phyloP scores from a whole-genome alignment of 2,888 invertebrate genomes.

The Scaptomyza cyrtandrae region DNA sequence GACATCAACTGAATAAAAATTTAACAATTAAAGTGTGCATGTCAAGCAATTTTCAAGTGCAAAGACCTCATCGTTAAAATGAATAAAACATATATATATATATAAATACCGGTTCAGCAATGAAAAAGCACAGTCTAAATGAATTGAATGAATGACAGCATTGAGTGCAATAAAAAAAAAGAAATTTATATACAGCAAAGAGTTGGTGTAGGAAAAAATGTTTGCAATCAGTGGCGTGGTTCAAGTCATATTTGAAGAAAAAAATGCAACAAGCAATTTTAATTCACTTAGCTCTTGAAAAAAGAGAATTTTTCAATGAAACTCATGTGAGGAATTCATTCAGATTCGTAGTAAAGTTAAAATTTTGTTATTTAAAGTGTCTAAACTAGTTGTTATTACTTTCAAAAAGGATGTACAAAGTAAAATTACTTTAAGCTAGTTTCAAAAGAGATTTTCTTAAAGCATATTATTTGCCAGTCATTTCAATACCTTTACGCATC shows the following conservation, averaged over 20 bases:
- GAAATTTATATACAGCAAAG: neutral
- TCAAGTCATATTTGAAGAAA: neutral
- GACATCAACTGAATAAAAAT: conserved; percentile 33
- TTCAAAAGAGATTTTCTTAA: too few species aligned
- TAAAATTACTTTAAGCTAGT: too few species aligned
- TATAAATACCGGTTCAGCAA: neutral
- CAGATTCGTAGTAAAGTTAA: too few species aligned
- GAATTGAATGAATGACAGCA: conserved; percentile 44
- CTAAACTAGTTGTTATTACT: too few species aligned
- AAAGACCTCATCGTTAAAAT: neutral
- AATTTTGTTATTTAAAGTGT: too few species aligned
- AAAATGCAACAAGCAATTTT: neutral
- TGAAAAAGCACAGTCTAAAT: conserved; percentile 21
- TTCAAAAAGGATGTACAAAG: too few species aligned
- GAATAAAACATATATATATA: conserved; percentile 4
- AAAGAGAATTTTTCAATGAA: too few species aligned
- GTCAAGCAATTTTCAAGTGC: conserved; percentile 27
- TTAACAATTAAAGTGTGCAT: conserved; percentile 44
- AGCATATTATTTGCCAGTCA: too few species aligned
- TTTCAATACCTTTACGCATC: conserved; percentile 4
- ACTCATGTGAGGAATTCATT: too few species aligned
- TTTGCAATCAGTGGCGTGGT: conserved; percentile 18
- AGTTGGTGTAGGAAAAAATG: neutral
- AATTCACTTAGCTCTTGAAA: too few species aligned
- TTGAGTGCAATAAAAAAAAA: conserved; percentile 22